phyloP scores from a whole-genome alignment of 2,113 vertebrate species.

The Chelonoidis abingdonii region DNA sequence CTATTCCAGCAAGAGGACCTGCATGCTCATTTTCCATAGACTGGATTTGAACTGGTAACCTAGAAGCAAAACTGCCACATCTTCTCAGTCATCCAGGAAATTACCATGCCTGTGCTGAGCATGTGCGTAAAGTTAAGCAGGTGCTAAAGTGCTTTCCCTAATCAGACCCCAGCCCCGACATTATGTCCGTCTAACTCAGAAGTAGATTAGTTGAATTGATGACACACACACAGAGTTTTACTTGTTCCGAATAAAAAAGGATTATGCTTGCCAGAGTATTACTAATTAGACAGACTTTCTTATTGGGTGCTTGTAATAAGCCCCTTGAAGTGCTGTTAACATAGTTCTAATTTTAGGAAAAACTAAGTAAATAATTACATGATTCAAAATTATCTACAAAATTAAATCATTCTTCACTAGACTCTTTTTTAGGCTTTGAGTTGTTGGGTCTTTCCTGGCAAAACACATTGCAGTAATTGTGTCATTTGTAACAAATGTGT shows the following conservation, averaged over 20 bases:
- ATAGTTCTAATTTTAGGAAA: not conserved
- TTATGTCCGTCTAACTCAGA: not conserved
- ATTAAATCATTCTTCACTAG: not conserved
- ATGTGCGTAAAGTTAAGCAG: accelerated
- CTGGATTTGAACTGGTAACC: not conserved
- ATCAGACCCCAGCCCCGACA: not conserved
- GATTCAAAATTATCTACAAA: not conserved
- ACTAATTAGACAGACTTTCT: conserved; percentile 29
- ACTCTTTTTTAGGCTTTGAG: not conserved
- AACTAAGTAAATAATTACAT: not conserved
- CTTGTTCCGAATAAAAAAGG: conserved; percentile 6
- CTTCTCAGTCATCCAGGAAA: not conserved
- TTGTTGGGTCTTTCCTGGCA: accelerated
- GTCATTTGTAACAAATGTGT: not conserved
- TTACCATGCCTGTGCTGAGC: not conserved
- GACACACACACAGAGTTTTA: not conserved
- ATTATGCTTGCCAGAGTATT: conserved; percentile 38
- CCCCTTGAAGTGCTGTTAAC: conserved; percentile 6
- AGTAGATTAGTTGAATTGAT: not conserved
- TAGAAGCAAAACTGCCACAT: not conserved
- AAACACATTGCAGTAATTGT: accelerated
- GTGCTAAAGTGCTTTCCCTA: accelerated
- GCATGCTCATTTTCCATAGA: not conserved
- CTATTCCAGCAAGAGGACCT: not conserved
- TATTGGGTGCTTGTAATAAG: not conserved